Base-by-base conservation (phyloP, 2,888 invertebrate genomes). In the Drymonia ruficornis region DNA sequence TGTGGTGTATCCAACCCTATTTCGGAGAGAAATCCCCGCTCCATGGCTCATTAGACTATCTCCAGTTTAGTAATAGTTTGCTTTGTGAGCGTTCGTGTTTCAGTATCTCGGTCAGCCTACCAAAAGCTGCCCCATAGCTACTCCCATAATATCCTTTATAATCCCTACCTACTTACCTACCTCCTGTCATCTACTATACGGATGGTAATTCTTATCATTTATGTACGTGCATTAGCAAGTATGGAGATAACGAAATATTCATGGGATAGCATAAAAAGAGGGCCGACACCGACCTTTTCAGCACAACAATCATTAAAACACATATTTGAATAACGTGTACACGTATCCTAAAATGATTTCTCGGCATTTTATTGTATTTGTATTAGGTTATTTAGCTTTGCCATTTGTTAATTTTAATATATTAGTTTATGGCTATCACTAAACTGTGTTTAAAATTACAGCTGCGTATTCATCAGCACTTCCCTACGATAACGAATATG, bases 401-500 rank as follows among this genome's bases (percentile, higher is more conserved):
- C 23, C 23, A 7, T 23, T 23, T 23, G 23, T 23, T 4, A 23
- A 23, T 23, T 23, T n/a, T 34, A 34, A 36, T 36, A 31, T 9
- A 9, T n/a, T n/a, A n/a, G 36, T 36, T n/a, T 36, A 1, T 13
- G 36, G n/a, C 1, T n/a, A 13, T n/a, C 3, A 13, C 31, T 31
- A 36, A 36, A 16, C 12, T 55, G 56, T 49, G 18, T 55, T 13
- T 29, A 49, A 18, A 42, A 43, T 68, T 70, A 13, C 70, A 78
- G 78, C 60, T 8, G 50, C 61, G 3, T 63, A 42, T 34, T 55
- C 59, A 13, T 57, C 45, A 19, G 70, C 65, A 34, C 65, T 70
- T 13, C 68, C 75, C 1, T 73, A 80, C 43, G 78, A 81, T 23
- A 73, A 76, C 42, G 74, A 81, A 38, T 74, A 77, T 50, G 84